These are phyloP conservation scores for Acanthochromis polyacanthus DNA, from an alignment of 2,113 vertebrate species.

Conservation along the genomic window DNA sequence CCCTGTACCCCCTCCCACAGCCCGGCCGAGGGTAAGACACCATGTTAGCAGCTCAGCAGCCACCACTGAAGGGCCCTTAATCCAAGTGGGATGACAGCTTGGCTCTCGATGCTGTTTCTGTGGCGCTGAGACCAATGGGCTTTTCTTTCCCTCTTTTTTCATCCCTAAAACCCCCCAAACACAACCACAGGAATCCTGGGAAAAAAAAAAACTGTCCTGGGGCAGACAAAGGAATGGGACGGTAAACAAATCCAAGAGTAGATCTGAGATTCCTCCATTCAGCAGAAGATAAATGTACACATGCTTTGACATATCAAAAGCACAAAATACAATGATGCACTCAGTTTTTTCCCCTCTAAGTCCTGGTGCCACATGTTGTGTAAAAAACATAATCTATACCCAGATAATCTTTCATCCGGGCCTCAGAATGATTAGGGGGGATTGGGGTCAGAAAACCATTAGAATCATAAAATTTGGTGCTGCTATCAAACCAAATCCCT, in stretches of 20 bases:
- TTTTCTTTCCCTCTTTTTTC: conserved; percentile 79
- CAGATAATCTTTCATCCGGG: conserved; percentile 80
- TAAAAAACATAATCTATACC: conserved; percentile 79
- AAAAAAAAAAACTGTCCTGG: conserved; percentile 49
- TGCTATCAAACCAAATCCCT: conserved; percentile 47
- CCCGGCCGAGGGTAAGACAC: conserved; percentile 64
- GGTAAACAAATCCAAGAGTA: conserved; percentile 76
- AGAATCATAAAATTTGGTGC: conserved; percentile 76
- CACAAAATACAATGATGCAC: conserved; percentile 26
- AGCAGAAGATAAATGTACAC: conserved; percentile 52
- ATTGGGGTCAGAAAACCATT: conserved; percentile 87
- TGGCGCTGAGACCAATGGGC: conserved; percentile 81
- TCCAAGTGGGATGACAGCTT: conserved; percentile 82
- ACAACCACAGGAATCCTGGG: conserved; percentile 77
- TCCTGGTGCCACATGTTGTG: conserved; percentile 54
- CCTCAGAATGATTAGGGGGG: conserved; percentile 79
- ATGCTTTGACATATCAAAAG: conserved; percentile 53
- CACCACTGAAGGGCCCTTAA: conserved; percentile 81
- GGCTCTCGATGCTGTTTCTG: conserved; percentile 77
- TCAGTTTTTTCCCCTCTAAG: conserved; percentile 17
- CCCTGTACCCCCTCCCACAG: conserved; percentile 61
- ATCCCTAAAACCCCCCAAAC: conserved; percentile 73
- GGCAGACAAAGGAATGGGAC: conserved; percentile 69
- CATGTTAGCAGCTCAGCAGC: conserved; percentile 71
- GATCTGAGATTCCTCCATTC: conserved; percentile 62